Evolutionary conservation across 2,113 vertebrate species (phyloP).

Genomic region (Perca flavescens): DNA sequence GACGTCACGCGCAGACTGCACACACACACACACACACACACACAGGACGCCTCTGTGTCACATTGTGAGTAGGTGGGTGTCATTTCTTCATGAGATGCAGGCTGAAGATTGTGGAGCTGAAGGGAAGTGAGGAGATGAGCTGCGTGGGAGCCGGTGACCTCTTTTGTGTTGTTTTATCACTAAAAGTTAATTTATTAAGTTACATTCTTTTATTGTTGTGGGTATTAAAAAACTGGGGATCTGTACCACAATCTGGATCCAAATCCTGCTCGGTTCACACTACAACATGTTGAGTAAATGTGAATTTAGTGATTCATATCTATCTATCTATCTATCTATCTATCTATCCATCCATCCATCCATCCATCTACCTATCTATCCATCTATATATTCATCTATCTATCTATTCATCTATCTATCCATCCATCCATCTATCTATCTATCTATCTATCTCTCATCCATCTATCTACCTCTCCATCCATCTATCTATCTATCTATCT

Average conservation of each 20-base stretch:
- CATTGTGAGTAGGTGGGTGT: constrained; percentile 58
- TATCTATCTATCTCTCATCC: no score
- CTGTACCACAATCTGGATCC: neutral
- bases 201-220: neutral
- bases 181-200: neutral
- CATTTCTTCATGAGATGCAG: neutral
- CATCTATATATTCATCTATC: no score
- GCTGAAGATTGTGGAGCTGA: constrained; percentile 5
- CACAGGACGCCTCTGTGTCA: constrained; percentile 28
- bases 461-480: no score
- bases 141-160: constrained; percentile 34
- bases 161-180: neutral
- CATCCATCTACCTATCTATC: no score
- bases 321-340: no score
- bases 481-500: no score
- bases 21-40: neutral
- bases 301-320: neutral
- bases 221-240: neutral
- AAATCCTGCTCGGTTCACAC: neutral
- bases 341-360: no score
- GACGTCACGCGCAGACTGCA: constrained; percentile 9
- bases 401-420: no score
- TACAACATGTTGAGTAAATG: neutral
- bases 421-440: no score
- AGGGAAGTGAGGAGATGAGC: constrained; percentile 39